Base-by-base conservation (phyloP, 2,888 invertebrate genomes). In the Nomada ferruginata region DNA sequence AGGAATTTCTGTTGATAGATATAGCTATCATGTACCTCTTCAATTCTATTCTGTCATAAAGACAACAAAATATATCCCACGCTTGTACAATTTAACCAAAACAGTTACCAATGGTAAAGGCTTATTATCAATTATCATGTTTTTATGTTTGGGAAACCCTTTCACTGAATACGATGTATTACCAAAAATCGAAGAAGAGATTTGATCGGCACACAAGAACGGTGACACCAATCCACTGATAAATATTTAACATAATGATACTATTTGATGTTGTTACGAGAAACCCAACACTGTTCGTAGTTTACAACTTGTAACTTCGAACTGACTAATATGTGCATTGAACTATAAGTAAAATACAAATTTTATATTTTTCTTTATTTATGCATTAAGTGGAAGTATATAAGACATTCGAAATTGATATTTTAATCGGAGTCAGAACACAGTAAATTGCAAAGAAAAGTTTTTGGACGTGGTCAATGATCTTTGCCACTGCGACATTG, bases 231-330 rank as follows among this genome's bases (percentile, higher is more conserved):
- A 64, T 72, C 59, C 64, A 73, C 64, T 76, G 50, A 76, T 64
- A 65, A 76, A 72, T 76, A 76, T 47, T 72, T 63, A 68, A 72
- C 59, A 57, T 76, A 72, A 76, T 69, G 63, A 71, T 69, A 76
- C 29, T 71, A 42, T 50, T n/a, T 55, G 63, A 61, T 64, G 68
- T 57, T 61, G 63, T 53, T 36, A 11, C 20, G 26, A 36, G 23
- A 69, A 59, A 81, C 20, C 72, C 68, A 55, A 70, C 68, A 68
- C 64, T 72, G 0, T 36, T 7, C 36, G 36, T 36, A 36, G 36
- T 7, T 36, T 36, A 7, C 7, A 36, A 36, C 36, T 5, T 36
- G 7, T 64, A 44, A 64, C 9, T 72, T 63, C 20, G 47, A 74
- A 71, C 59, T 69, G 60, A 61, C 82, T 69, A 72, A 72, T 68